Base-by-base conservation (phyloP, 2,797 vertebrate genomes). In the Holocentrus rufus region DNA sequence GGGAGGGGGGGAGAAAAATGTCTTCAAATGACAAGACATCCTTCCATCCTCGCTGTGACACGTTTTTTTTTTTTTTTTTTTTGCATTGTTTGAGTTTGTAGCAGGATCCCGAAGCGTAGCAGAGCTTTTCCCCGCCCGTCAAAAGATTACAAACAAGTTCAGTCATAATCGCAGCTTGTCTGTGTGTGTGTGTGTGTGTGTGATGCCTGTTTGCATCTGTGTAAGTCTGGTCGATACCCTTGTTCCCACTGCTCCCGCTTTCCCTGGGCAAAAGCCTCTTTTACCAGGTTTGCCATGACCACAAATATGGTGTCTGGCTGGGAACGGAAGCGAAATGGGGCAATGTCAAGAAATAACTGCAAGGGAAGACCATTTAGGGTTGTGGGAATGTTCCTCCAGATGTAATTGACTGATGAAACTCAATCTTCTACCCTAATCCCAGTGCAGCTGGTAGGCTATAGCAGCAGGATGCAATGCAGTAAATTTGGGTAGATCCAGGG, bases 61-160 rank as follows among this genome's bases (percentile, higher is more conserved):
- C 25, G 4, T 27, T 27, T 27, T n/a, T n/a, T 74, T 73, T 55
- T 42, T 62, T 58, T 71, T 74, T 81, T 50, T 17, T 71, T 74
- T 81, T 50, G 58, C 80, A 62, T 31, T 20, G 59, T 39, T 66
- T 81, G 49, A 1, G 68, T n/a, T 85, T 86, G 86, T 85, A 88
- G 76, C 82, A 72, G 74, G 74, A 70, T 68, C 42, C 76, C 85
- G 86, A 87, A 86, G 91, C 80, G 81, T 74, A 71, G 83, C 81
- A 65, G 74, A 85, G 47, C 72, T 80, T 61, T 79, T 76, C 68
- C 68, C 63, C 70, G 77, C 76, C 73, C 69, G 65, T 81, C 77
- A 74, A 84, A 88, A 90, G 82, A 90, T 88, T 88, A 88, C 74
- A 85, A 30, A 63, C 83, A 79, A 72, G 85, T 90, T 84, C 72